Evolutionary conservation across 2,113 vertebrate species (phyloP).

Genomic region (Craseonycteris thonglongyai): DNA sequence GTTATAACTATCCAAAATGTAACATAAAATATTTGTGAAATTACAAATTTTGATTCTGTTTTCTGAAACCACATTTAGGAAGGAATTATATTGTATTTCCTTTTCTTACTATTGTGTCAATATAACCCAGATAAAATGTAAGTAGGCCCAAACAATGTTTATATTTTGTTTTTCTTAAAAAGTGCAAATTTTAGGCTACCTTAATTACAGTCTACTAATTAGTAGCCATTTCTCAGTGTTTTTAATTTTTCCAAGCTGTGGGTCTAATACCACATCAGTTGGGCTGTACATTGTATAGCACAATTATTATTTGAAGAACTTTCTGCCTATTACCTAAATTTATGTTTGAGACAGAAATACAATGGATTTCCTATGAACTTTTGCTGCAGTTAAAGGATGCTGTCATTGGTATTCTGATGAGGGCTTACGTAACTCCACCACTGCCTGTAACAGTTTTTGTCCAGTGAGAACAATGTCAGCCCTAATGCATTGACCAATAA

Average conservation of each 20-base stretch:
- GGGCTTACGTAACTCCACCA: background rate
- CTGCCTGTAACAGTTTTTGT: background rate
- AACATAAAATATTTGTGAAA: background rate
- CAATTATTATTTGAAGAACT: background rate
- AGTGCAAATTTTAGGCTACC: background rate
- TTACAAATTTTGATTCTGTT: background rate
- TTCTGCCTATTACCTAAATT: slow-evolving; percentile 13
- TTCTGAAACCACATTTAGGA: background rate
- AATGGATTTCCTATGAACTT: background rate
- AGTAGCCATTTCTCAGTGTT: background rate
- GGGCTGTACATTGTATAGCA: background rate
- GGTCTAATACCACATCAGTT: background rate
- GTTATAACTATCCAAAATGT: background rate
- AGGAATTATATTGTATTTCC: background rate
- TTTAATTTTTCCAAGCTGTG: background rate
- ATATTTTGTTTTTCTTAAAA: slow-evolving; percentile 37
- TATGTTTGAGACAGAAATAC: background rate
- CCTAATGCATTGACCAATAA: background rate
- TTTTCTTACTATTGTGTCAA: slow-evolving; percentile 6
- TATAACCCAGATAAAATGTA: background rate
- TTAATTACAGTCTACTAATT: slow-evolving; percentile 11
- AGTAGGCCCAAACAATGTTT: background rate
- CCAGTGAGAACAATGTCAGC: background rate
- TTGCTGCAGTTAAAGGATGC: background rate
- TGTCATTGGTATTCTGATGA: background rate